Evolutionary conservation across 2,797 vertebrate genomes (phyloP).

Genomic region (Amazona finschi): DNA sequence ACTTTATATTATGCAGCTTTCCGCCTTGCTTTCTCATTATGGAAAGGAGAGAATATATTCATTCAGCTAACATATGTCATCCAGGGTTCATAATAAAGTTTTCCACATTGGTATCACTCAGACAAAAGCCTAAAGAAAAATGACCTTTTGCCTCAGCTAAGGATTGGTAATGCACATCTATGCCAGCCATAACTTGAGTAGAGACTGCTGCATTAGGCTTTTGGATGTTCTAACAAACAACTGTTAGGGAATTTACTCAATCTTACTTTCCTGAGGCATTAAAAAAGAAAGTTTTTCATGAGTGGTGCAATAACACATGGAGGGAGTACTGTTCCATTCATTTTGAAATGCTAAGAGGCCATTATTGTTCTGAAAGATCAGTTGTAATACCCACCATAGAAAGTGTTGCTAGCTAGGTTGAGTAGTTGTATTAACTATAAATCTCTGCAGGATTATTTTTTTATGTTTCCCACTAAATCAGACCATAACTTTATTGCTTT

Average conservation of each 20-base stretch:
- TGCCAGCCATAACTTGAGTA: background rate
- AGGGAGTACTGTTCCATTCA: background rate
- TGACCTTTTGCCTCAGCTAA: background rate
- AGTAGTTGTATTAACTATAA: background rate
- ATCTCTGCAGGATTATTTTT: background rate
- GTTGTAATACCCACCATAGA: background rate
- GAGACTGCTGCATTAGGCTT: background rate
- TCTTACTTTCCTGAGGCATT: background rate
- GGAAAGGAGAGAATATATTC: background rate
- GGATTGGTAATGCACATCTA: rapidly evolving
- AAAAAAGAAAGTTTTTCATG: background rate
- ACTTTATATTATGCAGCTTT: background rate
- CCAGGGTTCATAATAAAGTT: background rate
- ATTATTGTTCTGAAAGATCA: background rate
- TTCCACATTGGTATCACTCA: background rate
- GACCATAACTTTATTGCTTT: background rate
- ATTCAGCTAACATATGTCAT: background rate
- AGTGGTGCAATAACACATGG: background rate
- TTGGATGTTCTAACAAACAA: background rate
- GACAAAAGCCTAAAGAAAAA: background rate
- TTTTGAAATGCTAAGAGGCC: background rate
- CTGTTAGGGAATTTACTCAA: background rate
- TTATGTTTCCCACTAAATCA: background rate
- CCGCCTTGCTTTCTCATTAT: background rate
- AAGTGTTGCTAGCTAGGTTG: background rate